Evolutionary conservation across 2,113 vertebrate species (phyloP), one percentile per base, ranked within the genome.

Genomic region (Callionymus lyra): DNA sequence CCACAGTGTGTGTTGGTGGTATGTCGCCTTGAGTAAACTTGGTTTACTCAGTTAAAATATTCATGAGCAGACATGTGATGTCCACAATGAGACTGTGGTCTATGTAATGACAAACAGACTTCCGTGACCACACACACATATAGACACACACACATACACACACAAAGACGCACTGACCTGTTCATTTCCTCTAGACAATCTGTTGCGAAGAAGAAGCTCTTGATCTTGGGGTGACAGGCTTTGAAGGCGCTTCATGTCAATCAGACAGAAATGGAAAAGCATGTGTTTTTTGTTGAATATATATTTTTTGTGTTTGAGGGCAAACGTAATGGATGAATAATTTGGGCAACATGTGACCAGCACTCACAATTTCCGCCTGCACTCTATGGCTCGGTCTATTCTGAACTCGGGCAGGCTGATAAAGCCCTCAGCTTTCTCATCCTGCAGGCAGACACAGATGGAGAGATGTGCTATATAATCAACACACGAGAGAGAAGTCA

Each of bases 181-280:
- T 93, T 93, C 91, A 93, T 93, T 75, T 94, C 91, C 64, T 93
- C 90, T n/a, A 89, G 82, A 82, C 87, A 91, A 68, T 91, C 89
- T 1, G 90, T 90, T 65, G 91, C 90, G 1, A 93, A 93, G 82
- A 91, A 92, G 82, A 93, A 93, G 56, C 87, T 90, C 87, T 93
- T 93, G 75, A 92, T 90, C 88, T 89, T 90, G 54, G 90, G 88
- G 71, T 94, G 91, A 58, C 89, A 92, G 16, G 89, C 90, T 87
- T 91, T 91, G 83, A 94, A 94, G 75, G 89, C 89, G 61, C 90
- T 94, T 43, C 49, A 73, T 5, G 59, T 46, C 44, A 48, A 47
- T 41, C 60, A 66, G 47, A 47, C 47, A 67, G 63, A 59, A 64
- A 8, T 27, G 21, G 21, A 45, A 55, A 47, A 38, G 51, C 39